Percentiles rank a stretch among this genome's conserved stretches.
These are phyloP conservation scores for Trididemnum clinides DNA, from an alignment of 23 tunicate species.

Conservation along the genomic window DNA sequence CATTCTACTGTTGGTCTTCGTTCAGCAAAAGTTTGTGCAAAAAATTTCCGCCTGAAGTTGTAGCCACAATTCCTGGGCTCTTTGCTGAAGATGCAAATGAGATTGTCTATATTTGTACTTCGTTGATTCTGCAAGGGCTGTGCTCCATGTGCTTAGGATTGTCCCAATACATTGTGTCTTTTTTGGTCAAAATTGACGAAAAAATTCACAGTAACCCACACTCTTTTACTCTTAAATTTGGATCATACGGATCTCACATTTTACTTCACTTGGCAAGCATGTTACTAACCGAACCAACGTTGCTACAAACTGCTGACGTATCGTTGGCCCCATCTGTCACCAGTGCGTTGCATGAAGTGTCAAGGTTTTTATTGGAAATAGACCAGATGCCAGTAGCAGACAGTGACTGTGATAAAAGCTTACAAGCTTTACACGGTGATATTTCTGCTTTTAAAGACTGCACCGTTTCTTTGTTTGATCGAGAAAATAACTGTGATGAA, in stretches of 20 bases:
- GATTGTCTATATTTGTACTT: neutral
- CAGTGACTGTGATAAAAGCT: too few relatives aligned
- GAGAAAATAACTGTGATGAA: neutral
- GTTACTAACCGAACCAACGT: neutral
- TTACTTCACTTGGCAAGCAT: neutral
- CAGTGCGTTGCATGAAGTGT: conserved; percentile 1
- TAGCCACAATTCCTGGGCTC: neutral
- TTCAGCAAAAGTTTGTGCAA: neutral
- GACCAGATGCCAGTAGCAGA: neutral
- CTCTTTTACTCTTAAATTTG: neutral
- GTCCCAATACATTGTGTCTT: neutral
- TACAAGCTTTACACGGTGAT: too few relatives aligned
- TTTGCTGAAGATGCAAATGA: conserved; percentile 10
- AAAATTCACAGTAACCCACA: neutral
- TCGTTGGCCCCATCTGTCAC: neutral
- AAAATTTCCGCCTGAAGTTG: neutral
- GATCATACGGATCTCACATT: conserved; percentile 18
- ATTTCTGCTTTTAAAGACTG: neutral
- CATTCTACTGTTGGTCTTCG: neutral
- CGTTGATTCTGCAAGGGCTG: neutral
- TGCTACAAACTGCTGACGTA: neutral
- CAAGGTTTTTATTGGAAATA: neutral
- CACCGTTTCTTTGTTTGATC: neutral
- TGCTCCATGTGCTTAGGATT: neutral
- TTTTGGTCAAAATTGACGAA: neutral